Evolutionary conservation across 2,797 vertebrate genomes (phyloP), one percentile per base, ranked within the genome.

Genomic region (Poliocrania exsul): DNA sequence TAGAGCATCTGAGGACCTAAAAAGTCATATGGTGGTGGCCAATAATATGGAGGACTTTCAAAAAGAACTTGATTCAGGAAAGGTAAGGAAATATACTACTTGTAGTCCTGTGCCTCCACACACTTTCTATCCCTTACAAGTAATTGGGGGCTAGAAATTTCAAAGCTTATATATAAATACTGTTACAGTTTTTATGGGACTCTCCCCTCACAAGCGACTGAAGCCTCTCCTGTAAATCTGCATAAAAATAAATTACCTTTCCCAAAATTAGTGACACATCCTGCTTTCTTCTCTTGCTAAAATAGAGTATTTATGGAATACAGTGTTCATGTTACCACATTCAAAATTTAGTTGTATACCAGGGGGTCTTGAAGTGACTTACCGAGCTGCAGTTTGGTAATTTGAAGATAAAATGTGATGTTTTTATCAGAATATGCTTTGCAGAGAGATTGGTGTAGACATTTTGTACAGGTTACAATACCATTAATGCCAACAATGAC

Each of bases 31-130:
- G 99, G 98, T 99, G 87, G 98, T 98, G 69, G 98, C 97, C 16
- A 97, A 98, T 95, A 98, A 98, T 9, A 98, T 99, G 98, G 99
- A 99, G 42, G 98, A 99, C 77, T 99, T 99, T 97, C 99, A 99
- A 97, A 99, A 98, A 92, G 98, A 98, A 26, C 96, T 99, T 58
- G 99, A 99, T 92, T 98, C 98, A 91, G 99, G 99, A 96, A 99
- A 98, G 97, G 99, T 99, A 96, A 98, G 98, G 57, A 50, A 53
- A 24, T 64, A 28, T 44, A 8, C 11, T 72, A 8, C 3, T 75
- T 86, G 15, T 77, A 0, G 53, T 86, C 38, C 38, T 5, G 6
- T n/a, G 13, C 37, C 26, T 78, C 82, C 58, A 23, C 12, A 25
- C 1, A 2, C 11, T 64, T 93, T 71, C 40, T 58, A 25, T 73